These are phyloP conservation scores for Pachydiplax longipennis DNA, from an alignment of 2,888 invertebrate genomes.

Conservation along the genomic window DNA sequence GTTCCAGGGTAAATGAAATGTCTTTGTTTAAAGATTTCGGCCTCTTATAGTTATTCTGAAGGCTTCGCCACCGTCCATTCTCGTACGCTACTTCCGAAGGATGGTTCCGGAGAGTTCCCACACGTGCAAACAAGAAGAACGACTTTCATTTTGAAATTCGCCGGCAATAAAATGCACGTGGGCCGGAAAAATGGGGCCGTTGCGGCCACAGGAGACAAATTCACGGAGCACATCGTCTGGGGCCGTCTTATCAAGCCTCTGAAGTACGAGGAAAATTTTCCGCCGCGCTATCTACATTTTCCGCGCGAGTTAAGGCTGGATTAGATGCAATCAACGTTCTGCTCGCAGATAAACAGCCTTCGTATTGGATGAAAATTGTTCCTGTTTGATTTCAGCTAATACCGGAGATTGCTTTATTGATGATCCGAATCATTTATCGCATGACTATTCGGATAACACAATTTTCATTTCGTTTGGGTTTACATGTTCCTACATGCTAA, in stretches of 20 bases:
- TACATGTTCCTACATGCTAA: too few relatives aligned
- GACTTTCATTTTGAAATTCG: background rate
- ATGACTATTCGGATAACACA: too few relatives aligned
- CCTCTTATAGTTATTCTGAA: too few relatives aligned
- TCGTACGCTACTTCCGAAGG: background rate
- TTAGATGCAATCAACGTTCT: background rate
- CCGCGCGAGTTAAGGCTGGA: background rate
- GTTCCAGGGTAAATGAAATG: too few relatives aligned
- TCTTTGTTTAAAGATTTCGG: too few relatives aligned
- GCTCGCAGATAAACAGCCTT: background rate
- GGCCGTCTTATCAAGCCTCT: background rate
- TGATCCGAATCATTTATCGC: too few relatives aligned
- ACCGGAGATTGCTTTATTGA: too few relatives aligned
- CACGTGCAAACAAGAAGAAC: background rate
- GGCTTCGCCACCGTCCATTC: too few relatives aligned
- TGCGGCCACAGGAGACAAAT: background rate
- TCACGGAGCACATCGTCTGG: background rate
- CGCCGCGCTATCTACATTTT: background rate
- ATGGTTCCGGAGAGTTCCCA: background rate
- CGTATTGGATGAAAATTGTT: background rate
- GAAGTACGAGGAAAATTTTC: background rate
- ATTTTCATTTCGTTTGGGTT: too few relatives aligned
- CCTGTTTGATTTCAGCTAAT: too few relatives aligned
- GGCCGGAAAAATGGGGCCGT: background rate
- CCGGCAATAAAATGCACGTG: background rate